Percentiles rank a stretch among this genome's conserved stretches.
phyloP scores from a whole-genome alignment of 2,888 invertebrate genomes.

The Papilio demoleus region DNA sequence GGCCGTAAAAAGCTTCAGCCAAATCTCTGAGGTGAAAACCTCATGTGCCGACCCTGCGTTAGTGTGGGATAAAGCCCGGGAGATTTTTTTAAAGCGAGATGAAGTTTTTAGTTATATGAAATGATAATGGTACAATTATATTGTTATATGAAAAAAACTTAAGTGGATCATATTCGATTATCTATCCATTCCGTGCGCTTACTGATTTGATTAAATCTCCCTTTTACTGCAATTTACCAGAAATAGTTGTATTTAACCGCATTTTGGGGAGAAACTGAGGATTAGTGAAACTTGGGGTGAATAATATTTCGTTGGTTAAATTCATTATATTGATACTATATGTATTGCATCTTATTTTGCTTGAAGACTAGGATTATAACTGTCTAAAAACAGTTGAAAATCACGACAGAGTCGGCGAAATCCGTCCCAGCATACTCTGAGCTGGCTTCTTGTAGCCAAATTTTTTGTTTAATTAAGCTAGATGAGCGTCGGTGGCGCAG shows the following conservation, averaged over 20 bases:
- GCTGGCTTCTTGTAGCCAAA: too few relatives aligned
- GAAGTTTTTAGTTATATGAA: too few relatives aligned
- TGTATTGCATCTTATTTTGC: slow-evolving; percentile 34
- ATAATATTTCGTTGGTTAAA: slow-evolving; percentile 50
- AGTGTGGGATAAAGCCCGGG: too few relatives aligned
- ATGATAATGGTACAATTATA: too few relatives aligned
- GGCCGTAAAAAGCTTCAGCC: too few relatives aligned
- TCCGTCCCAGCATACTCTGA: too few relatives aligned
- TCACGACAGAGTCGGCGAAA: too few relatives aligned
- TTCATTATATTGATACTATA: slow-evolving; percentile 49
- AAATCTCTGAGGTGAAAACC: too few relatives aligned
- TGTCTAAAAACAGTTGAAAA: slow-evolving; percentile 38
- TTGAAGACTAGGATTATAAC: slow-evolving; percentile 34
- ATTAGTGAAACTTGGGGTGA: slow-evolving; percentile 48
- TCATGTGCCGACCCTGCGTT: too few relatives aligned
- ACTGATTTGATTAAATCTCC: slow-evolving; percentile 74
- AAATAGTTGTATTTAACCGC: slow-evolving; percentile 72
- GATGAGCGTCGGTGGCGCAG: too few relatives aligned
- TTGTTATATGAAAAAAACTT: slow-evolving; percentile 50
- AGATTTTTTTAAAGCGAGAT: too few relatives aligned
- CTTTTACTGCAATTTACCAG: slow-evolving; percentile 71
- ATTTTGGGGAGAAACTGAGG: slow-evolving; percentile 58
- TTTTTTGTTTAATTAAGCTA: too few relatives aligned
- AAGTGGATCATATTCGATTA: slow-evolving; percentile 71
- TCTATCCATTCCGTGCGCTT: slow-evolving; percentile 52